Evolutionary conservation across 2,888 invertebrate genomes (phyloP).

Genomic region (Nemurella pictetii): DNA sequence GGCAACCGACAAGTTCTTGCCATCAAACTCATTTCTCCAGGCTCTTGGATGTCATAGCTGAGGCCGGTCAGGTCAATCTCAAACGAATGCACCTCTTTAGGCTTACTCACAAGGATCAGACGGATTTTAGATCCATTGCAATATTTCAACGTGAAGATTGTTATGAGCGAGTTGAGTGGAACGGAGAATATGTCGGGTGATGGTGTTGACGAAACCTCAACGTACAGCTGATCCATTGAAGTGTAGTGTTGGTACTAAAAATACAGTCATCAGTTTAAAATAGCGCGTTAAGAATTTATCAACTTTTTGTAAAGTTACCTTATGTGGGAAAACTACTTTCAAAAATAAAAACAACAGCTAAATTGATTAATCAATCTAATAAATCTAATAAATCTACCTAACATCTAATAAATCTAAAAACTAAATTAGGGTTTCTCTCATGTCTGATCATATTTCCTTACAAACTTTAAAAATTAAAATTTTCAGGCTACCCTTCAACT

Average conservation of each 20-base stretch:
- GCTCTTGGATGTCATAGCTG: constrained; percentile 26
- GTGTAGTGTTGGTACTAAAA: not conserved
- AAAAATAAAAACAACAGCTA: too few species aligned
- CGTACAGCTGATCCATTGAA: constrained; percentile 48
- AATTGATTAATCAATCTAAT: too few species aligned
- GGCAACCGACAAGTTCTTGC: constrained; percentile 61
- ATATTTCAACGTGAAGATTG: constrained; percentile 64
- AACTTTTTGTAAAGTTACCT: too few species aligned
- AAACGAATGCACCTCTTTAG: constrained; percentile 16
- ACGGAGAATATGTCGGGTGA: constrained; percentile 48
- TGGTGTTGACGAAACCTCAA: constrained; percentile 47
- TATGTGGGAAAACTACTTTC: too few species aligned
- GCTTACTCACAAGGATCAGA: constrained; percentile 54
- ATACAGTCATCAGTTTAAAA: not conserved
- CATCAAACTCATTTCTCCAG: constrained; percentile 42
- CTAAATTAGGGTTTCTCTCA: too few species aligned
- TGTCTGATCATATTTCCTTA: too few species aligned
- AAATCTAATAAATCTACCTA: too few species aligned
- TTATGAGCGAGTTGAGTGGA: constrained; percentile 66
- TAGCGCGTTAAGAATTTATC: too few species aligned
- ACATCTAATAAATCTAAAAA: too few species aligned
- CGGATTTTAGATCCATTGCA: constrained; percentile 55
- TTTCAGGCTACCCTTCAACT: too few species aligned
- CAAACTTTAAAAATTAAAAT: too few species aligned
- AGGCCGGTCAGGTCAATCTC: constrained; percentile 31